A percentile compares a stretch with the other conserved stretches of the same genome.
Conservation (phyloP, 2,888 invertebrate genomes). For the Xestia c-nigrum region DNA sequence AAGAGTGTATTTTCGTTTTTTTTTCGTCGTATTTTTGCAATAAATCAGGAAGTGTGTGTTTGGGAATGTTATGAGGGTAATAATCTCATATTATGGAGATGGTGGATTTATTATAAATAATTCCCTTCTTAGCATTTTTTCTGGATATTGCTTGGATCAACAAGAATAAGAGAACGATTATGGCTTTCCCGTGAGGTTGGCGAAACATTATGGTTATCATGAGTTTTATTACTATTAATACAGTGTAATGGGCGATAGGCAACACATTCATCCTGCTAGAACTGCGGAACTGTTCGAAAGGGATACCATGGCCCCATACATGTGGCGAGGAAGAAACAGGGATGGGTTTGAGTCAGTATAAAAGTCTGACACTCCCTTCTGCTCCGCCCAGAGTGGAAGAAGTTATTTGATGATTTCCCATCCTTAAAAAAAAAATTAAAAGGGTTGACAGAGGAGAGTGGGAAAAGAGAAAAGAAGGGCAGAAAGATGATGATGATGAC, state of each 20-base stretch:
- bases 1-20: conserved; percentile 14
- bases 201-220: neutral
- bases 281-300: too few species aligned
- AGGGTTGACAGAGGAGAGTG: too few species aligned
- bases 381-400: too few species aligned
- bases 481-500: too few species aligned
- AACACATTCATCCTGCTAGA: neutral
- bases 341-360: too few species aligned
- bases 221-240: neutral
- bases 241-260: neutral
- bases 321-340: too few species aligned
- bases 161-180: conserved; percentile 3
- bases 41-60: conserved; percentile 37
- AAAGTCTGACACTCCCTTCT: too few species aligned
- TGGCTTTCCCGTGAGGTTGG: neutral
- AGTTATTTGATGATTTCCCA: too few species aligned
- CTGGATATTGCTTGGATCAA: conserved; percentile 16
- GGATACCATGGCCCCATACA: too few species aligned
- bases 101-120: conserved; percentile 36
- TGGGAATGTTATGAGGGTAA: conserved; percentile 32
- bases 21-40: conserved; percentile 22
- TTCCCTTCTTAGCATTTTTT: conserved; percentile 15
- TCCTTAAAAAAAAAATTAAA: too few species aligned
- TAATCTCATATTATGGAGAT: conserved; percentile 32
- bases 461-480: too few species aligned